Conservation (phyloP, 2,888 invertebrate genomes). For the Sarcophaga rosellei region DNA sequence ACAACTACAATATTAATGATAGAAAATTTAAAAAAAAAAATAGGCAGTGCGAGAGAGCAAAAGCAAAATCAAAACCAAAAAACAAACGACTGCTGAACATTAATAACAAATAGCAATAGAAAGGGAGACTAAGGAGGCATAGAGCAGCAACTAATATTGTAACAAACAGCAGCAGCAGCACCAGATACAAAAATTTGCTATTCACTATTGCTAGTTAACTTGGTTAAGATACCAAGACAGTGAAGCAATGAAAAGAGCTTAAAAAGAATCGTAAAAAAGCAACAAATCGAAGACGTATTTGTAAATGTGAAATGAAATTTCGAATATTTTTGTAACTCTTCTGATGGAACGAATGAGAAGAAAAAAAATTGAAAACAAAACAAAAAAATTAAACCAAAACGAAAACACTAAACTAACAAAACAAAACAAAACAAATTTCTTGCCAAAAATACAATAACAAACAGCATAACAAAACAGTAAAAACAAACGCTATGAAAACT, state of each 20-base stretch:
- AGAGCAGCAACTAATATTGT: too few relatives aligned
- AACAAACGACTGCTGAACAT: too few relatives aligned
- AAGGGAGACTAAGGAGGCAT: too few relatives aligned
- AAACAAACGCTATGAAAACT: too few relatives aligned
- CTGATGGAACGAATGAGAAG: not conserved
- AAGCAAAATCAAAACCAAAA: not conserved
- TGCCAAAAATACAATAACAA: not conserved
- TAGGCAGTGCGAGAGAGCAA: not conserved
- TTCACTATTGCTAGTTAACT: too few relatives aligned
- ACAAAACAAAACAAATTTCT: not conserved
- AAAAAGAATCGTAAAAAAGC: not conserved
- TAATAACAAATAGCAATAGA: too few relatives aligned
- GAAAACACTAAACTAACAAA: too few relatives aligned
- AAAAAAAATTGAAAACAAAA: not conserved
- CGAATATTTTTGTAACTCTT: not conserved
- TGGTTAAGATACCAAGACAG: not conserved
- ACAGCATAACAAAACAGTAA: too few relatives aligned
- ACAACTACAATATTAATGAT: constrained; percentile 11
- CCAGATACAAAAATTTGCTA: too few relatives aligned
- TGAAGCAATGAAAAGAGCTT: not conserved
- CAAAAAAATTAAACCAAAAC: not conserved
- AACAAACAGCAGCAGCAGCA: too few relatives aligned
- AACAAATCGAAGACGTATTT: not conserved
- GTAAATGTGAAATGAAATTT: not conserved
- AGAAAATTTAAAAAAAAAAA: not conserved